phyloP scores from a whole-genome alignment of 2,888 invertebrate species.

The Andricus curvator region DNA sequence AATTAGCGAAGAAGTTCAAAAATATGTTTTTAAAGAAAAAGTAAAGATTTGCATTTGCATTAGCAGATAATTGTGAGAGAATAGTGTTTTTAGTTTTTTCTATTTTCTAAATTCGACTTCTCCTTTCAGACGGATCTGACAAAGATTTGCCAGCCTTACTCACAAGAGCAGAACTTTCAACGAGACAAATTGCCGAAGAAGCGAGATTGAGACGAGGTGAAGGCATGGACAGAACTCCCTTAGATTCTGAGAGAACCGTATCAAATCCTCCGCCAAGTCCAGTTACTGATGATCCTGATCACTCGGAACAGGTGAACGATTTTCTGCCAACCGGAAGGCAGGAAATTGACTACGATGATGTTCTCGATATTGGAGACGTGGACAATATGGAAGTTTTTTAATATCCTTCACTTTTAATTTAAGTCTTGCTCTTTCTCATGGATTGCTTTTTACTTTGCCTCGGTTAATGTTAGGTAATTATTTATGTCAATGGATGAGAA shows the following conservation, averaged over 20 bases:
- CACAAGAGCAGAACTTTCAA: conserved; percentile 82
- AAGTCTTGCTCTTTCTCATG: conserved; percentile 29
- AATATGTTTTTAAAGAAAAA: too few species aligned
- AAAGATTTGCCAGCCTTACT: conserved; percentile 83
- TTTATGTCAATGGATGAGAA: conserved; percentile 1
- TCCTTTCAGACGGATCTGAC: conserved; percentile 76
- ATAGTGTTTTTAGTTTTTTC: neutral
- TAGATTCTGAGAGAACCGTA: conserved; percentile 78
- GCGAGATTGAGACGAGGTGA: conserved; percentile 78
- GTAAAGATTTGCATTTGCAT: too few species aligned
- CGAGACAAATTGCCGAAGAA: conserved; percentile 80
- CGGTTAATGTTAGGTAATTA: neutral
- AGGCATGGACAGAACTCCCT: conserved; percentile 73
- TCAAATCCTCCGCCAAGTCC: conserved; percentile 91
- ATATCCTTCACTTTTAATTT: conserved; percentile 53
- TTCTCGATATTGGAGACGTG: conserved; percentile 85
- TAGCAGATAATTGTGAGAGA: too few species aligned
- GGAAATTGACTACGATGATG: conserved; percentile 83
- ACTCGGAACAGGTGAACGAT: conserved; percentile 64
- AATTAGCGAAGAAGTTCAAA: too few species aligned
- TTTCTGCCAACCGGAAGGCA: conserved; percentile 69
- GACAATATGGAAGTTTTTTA: conserved; percentile 87
- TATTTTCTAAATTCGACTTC: conserved; percentile 38
- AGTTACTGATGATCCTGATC: conserved; percentile 84
- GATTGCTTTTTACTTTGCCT: neutral